Evolutionary conservation across 2,113 vertebrate species (phyloP).

Genomic region (Willisornis vidua): DNA sequence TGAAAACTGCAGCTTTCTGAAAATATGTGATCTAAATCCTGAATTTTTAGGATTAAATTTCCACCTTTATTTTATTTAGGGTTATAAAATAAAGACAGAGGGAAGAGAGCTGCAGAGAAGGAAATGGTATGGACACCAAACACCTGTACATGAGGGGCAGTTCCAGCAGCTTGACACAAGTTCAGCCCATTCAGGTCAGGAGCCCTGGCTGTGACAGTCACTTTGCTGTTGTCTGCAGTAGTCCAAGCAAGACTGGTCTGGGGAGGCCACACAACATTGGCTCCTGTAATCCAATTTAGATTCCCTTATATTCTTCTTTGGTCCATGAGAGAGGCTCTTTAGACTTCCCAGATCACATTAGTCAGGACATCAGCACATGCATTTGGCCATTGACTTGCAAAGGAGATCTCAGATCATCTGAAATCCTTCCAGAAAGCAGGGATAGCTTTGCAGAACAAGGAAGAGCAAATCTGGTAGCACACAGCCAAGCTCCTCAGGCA

Average conservation of each 20-base stretch:
- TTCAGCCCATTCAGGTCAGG: background rate
- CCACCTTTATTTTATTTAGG: background rate
- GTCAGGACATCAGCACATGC: background rate
- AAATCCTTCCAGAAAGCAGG: conserved; percentile 10
- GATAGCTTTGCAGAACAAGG: background rate
- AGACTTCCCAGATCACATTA: background rate
- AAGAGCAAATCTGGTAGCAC: background rate
- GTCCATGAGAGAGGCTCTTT: background rate
- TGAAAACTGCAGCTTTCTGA: background rate
- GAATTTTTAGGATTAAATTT: background rate
- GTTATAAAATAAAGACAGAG: background rate
- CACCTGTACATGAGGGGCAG: too few species aligned
- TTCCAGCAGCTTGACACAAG: background rate
- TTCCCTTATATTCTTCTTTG: background rate
- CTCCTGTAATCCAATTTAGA: background rate
- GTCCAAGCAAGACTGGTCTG: background rate
- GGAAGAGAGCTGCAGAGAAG: background rate
- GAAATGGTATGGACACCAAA: background rate
- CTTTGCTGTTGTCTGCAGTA: background rate
- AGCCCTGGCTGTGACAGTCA: background rate
- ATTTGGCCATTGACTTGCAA: background rate
- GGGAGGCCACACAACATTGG: background rate
- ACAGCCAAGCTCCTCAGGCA: background rate
- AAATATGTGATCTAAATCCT: background rate
- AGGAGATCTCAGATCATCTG: background rate